Evolutionary conservation across 2,113 vertebrate species (phyloP).

Genomic region (Thalassarche chlororhynchos): DNA sequence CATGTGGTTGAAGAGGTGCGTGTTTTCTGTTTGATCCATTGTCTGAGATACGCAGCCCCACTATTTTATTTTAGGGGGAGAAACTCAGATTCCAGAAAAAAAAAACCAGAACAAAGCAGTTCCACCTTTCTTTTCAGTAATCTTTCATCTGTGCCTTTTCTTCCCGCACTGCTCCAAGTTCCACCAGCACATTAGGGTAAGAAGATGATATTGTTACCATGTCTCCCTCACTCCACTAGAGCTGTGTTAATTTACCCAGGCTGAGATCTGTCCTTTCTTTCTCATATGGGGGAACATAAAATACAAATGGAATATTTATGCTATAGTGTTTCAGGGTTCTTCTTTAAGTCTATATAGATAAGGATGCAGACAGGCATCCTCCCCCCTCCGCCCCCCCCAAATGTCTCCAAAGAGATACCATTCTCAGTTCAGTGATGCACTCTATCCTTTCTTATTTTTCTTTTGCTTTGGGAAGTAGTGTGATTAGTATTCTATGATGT

Average conservation of each 20-base stretch:
- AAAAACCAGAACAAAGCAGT: background rate
- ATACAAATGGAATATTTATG: background rate
- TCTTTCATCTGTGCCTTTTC: background rate
- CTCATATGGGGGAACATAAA: background rate
- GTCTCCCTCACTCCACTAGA: background rate
- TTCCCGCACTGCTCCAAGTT: background rate
- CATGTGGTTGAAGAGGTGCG: background rate
- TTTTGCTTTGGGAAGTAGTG: conserved; percentile 15
- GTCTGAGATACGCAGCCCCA: background rate
- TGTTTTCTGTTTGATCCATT: background rate
- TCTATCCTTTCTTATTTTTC: background rate
- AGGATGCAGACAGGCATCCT: background rate
- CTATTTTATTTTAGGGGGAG: background rate
- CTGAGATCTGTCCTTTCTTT: background rate
- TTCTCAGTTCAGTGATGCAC: background rate
- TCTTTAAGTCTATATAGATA: background rate
- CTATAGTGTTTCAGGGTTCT: background rate
- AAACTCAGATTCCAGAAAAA: background rate
- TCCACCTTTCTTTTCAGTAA: background rate
- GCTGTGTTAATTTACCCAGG: background rate
- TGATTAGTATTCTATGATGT: conserved; percentile 50
- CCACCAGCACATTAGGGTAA: background rate
- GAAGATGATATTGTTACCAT: background rate
- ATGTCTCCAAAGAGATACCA: background rate
- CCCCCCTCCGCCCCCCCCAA: background rate